Base-by-base conservation (phyloP, 2,888 invertebrate species). In the Nectonema munidae region DNA sequence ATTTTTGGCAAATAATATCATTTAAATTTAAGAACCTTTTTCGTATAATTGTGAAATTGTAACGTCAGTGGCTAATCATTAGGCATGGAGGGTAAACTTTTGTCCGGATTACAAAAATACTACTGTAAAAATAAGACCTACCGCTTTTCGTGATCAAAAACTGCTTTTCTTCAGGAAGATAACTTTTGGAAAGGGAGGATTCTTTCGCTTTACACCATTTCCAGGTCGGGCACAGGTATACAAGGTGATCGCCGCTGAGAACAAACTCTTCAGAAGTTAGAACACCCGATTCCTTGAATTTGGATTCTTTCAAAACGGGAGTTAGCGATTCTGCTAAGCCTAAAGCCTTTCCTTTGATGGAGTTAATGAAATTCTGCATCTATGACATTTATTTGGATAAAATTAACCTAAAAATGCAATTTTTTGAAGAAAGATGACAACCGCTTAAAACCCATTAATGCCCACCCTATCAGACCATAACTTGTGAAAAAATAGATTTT, bases 151-250 rank as follows among this genome's bases (percentile, higher is more conserved):
- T 95, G 37, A 89, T 69, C 37, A 99, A 65, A 57, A 81, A 99
- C 57, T 99, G 95, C 56, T 89, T 89, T 48, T 81, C 74, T 50
- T 43, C 43, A 0, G 95, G 95, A 44, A 95, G 63, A 58, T 83
- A 89, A 1, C 71, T 58, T 50, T 79, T 75, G 18, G 67, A 58
- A 57, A 73, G 73, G n/a, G 69, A 62, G 46, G 76, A 73, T 53
- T 89, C 86, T 0, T 83, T 86, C 2, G 48, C 45, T n/a, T n/a
- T n/a, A 9, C 54, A 70, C 95, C 95, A 99, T 51, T 81, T 76
- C 95, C 95, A 99, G 1, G 95, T 89, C 1, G 95, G 89, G 52
- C 89, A 99, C 52, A 89, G 86, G 57, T 95, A 86, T 0, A 89
- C 86, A 40, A 99, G 59, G 57, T 95, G 89, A 52, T 95, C 89